Percentiles rank a stretch among this genome's conserved stretches.
These are phyloP conservation scores for Cherax destructor DNA, from an alignment of 1,140 invertebrate species.

Conservation along the genomic window DNA sequence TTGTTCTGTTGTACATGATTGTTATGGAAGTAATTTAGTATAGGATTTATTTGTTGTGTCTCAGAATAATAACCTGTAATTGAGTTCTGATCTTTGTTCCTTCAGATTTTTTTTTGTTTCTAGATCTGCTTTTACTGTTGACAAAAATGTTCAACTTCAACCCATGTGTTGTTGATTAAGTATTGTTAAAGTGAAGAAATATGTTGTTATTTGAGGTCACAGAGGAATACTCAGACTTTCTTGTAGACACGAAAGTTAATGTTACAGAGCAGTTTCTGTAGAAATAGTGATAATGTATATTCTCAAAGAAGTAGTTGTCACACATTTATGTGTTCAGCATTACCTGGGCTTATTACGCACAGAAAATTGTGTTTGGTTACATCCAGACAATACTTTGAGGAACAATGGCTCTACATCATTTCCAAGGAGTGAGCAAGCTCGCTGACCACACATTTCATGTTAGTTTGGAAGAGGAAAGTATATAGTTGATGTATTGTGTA, in stretches of 20 bases:
- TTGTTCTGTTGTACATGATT: background rate
- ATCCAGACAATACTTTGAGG: background rate
- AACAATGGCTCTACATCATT: background rate
- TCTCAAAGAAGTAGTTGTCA: background rate
- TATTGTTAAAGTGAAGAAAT: background rate
- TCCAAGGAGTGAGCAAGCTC: background rate
- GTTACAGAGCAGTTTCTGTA: background rate
- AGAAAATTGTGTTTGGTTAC: background rate
- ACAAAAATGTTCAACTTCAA: background rate
- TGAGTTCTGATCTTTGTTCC: no score
- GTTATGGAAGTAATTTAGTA: background rate
- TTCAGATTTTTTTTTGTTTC: background rate
- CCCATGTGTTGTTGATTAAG: background rate
- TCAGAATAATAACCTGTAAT: background rate
- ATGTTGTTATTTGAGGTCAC: background rate
- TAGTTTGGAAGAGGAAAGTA: background rate
- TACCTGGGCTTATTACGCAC: background rate
- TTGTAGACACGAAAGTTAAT: background rate
- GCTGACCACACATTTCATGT: background rate
- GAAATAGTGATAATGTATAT: slow-evolving; percentile 1
- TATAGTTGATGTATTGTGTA: slow-evolving; percentile 1
- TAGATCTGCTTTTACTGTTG: background rate
- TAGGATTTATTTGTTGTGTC: background rate
- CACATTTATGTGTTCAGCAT: background rate
- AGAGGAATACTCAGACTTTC: background rate